Base-by-base conservation (phyloP, 1,140 invertebrate species). In the Listronotus bonariensis region DNA sequence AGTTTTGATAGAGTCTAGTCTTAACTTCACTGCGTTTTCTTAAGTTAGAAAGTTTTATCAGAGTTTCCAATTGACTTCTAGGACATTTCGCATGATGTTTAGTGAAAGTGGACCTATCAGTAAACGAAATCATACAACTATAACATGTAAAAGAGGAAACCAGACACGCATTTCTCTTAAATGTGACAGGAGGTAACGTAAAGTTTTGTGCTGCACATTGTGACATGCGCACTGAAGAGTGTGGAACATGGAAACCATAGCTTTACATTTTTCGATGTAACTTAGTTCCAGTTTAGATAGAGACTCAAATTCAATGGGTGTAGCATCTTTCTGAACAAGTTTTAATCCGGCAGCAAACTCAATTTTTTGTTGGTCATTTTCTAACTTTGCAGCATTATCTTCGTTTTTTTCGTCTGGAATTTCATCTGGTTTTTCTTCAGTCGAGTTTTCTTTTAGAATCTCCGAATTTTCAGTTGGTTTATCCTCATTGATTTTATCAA, bases 111-210 rank as follows among this genome's bases (percentile, higher is more conserved):
- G 74, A 76, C 40, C 76, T 54, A 56, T 74, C 73, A 8, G 78
- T 76, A 63, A 83, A 84, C 0, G 83, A 83, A 6, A 83, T 77
- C 32, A 85, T 81, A 68, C 84, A 85, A 73, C 83, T 83, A 59
- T 84, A 84, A 61, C 84, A 85, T 1, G 84, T 85, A 66, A 83
- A 83, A 75, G 62, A 3, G 76, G 74, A 59, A 77, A 75, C 76
- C 76, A 77, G 31, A 70, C 72, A 9, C 68, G 46, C 8, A 67
- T 49, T 15, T 71, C 68, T 18, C 74, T 46, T 11, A 77, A 48
- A 67, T 77, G 76, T 10, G 68, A 71, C n/a, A 73, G 61, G 6
- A 77, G 38, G 8, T 73, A 56, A 36, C 72, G 72, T 20, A 72
- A 17, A 15, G 68, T 71, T 3, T 65, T 66, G 55, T 73, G 72